Evolutionary conservation across 2,113 vertebrate species (phyloP).

Genomic region (Mesoclemmys tuberculata): DNA sequence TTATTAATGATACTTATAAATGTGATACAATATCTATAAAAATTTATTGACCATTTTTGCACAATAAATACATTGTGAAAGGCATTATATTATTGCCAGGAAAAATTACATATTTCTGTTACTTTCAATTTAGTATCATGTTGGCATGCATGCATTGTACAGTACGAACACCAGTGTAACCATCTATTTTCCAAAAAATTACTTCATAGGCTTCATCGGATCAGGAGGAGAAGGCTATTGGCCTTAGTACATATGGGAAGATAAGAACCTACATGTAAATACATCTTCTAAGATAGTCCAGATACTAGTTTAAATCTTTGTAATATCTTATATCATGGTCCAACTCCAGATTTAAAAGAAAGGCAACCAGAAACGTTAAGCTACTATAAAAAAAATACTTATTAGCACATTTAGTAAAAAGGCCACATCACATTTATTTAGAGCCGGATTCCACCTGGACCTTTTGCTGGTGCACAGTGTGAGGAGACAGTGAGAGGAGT

Average conservation of each 20-base stretch:
- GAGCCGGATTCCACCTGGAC: neutral
- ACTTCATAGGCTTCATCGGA: neutral
- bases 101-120: neutral
- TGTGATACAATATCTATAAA: neutral
- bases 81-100: neutral
- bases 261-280: neutral
- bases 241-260: neutral
- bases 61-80: neutral
- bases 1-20: neutral
- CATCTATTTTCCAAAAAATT: neutral
- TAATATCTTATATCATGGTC: neutral
- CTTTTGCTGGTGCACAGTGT: neutral
- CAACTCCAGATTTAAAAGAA: neutral
- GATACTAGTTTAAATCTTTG: neutral
- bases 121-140: neutral
- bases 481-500: neutral
- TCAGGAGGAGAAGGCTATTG: neutral
- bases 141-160: neutral
- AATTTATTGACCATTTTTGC: neutral
- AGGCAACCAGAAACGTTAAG: neutral
- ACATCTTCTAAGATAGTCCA: neutral
- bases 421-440: neutral
- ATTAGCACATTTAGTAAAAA: neutral
- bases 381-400: neutral
- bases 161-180: neutral